phyloP scores from a whole-genome alignment of 2,888 invertebrate genomes.

The Busseola fusca region DNA sequence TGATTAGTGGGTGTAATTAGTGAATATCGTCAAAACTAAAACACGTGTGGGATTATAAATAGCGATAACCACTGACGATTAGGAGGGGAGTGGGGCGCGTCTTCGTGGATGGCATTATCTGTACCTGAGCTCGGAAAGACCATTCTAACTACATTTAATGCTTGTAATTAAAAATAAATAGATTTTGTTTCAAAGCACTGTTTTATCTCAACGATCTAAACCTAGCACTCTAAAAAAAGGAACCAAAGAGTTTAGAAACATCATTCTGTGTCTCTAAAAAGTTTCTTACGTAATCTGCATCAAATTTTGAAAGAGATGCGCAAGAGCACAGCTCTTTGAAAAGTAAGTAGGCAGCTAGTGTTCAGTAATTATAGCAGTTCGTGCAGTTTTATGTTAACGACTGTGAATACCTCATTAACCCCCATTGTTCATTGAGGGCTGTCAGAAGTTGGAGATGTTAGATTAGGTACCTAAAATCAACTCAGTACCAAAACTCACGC shows the following conservation, averaged over 20 bases:
- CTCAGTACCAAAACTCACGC: no score
- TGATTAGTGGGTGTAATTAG: no score
- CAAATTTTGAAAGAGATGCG: conserved; percentile 37
- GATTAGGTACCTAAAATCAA: background rate
- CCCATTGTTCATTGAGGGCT: conserved; percentile 56
- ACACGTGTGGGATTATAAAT: no score
- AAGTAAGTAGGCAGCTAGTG: conserved; percentile 50
- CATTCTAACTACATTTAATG: background rate
- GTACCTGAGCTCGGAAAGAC: background rate
- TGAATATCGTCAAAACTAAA: no score
- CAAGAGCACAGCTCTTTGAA: conserved; percentile 52
- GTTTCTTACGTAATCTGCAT: conserved; percentile 10
- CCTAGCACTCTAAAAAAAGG: background rate
- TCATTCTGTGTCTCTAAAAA: conserved; percentile 18
- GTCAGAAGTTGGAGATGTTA: conserved; percentile 8
- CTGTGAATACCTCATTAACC: conserved; percentile 61
- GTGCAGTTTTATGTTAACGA: conserved; percentile 55
- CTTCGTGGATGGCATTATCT: no score
- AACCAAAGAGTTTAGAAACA: background rate
- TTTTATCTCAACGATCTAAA: background rate
- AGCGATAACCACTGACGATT: no score
- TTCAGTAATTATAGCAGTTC: conserved; percentile 43
- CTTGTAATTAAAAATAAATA: background rate
- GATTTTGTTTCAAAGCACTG: conserved; percentile 1
- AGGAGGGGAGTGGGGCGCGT: no score